A percentile compares a stretch with the other conserved stretches of the same genome.
Evolutionary conservation across 1,140 invertebrate species (phyloP).

Genomic region (Diuraphis noxia): DNA sequence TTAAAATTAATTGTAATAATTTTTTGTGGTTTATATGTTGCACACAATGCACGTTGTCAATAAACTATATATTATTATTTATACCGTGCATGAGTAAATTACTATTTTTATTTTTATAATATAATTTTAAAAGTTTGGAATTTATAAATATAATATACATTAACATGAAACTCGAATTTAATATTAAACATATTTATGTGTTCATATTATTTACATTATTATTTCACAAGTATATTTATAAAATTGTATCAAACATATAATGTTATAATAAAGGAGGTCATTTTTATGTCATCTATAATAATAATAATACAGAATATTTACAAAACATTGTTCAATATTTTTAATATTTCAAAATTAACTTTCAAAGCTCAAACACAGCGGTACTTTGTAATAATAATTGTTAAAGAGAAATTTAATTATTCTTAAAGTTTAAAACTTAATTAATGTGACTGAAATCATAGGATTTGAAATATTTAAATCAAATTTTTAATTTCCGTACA

Average conservation of each 20-base stretch:
- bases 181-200: no score
- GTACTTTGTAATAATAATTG: background rate
- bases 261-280: background rate
- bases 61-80: background rate
- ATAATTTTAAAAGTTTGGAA: background rate
- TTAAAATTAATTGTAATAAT: background rate
- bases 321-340: background rate
- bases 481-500: background rate
- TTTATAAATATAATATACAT: background rate
- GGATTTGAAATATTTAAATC: background rate
- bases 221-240: no score
- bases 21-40: background rate
- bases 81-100: background rate
- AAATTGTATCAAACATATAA: background rate
- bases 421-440: background rate
- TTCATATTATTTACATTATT: background rate
- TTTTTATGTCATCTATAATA: background rate
- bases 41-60: background rate
- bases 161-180: background rate
- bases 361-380: background rate
- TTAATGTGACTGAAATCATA: no score
- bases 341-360: background rate
- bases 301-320: background rate
- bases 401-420: background rate
- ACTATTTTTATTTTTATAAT: background rate